These are phyloP conservation scores for Condylura cristata DNA, from an alignment of 2,113 vertebrate genomes.

Conservation along the genomic window DNA sequence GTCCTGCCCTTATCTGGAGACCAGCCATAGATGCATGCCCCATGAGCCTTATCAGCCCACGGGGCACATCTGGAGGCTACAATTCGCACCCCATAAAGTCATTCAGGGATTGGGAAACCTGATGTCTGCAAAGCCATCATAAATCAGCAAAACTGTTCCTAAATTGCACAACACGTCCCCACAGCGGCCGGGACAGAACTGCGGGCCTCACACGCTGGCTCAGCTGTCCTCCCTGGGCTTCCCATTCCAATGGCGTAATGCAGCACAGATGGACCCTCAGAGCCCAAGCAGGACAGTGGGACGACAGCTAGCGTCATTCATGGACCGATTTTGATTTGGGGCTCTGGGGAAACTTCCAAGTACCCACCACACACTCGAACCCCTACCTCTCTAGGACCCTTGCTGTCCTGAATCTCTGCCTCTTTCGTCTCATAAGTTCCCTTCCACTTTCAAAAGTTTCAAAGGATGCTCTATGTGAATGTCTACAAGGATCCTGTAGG, in stretches of 20 bases:
- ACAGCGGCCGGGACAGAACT: not conserved
- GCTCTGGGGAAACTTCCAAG: not conserved
- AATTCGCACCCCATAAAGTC: constrained; percentile 60
- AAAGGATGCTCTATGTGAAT: not conserved
- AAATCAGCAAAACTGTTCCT: not conserved
- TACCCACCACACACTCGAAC: not conserved
- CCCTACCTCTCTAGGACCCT: not conserved
- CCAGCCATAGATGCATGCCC: not conserved
- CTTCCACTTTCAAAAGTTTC: not conserved
- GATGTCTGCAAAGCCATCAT: not conserved
- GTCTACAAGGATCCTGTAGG: not conserved
- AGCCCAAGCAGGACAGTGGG: not conserved
- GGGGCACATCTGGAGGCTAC: constrained; percentile 24
- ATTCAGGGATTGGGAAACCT: constrained; percentile 46
- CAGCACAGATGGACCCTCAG: not conserved
- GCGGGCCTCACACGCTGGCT: not conserved
- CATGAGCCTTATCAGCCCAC: not conserved
- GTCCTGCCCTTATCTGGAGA: not conserved
- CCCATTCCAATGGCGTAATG: not conserved
- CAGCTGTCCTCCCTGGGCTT: not conserved
- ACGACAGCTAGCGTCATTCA: not conserved
- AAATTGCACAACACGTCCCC: constrained; percentile 26
- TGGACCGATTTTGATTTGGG: not conserved
- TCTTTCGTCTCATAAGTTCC: not conserved
- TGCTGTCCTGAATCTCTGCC: not conserved